These are phyloP conservation scores for Atlantisia rogersi DNA, from an alignment of 2,113 vertebrate species.

Conservation along the genomic window DNA sequence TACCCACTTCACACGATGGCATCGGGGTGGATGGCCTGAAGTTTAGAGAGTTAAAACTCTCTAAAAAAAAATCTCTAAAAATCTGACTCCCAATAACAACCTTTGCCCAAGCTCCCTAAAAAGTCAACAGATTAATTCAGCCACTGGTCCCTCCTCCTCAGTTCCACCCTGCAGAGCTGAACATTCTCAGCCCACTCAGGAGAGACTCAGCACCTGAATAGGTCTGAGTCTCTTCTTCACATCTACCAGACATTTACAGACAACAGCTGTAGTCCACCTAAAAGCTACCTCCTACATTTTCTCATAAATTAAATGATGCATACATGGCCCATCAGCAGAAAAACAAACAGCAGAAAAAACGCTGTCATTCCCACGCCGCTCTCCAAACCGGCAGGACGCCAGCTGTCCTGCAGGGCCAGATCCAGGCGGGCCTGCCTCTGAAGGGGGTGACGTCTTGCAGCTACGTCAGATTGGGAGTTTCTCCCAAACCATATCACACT, in stretches of 20 bases:
- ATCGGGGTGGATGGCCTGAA: background rate
- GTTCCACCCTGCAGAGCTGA: background rate
- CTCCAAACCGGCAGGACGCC: background rate
- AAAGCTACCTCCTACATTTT: background rate
- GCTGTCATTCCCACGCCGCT: background rate
- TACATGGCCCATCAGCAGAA: background rate
- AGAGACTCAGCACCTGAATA: background rate
- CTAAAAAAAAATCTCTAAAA: background rate
- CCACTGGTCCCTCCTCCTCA: background rate
- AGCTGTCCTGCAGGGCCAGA: fast-evolving
- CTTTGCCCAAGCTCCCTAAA: background rate
- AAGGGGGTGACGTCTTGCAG: background rate
- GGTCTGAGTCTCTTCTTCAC: background rate
- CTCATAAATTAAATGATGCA: background rate
- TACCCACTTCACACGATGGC: background rate
- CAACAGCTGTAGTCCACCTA: background rate
- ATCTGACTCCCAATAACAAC: background rate
- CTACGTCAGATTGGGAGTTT: background rate
- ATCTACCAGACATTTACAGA: background rate
- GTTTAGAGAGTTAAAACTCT: background rate
- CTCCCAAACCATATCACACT: background rate
- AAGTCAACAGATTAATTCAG: background rate
- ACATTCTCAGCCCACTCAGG: background rate
- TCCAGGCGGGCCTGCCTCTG: background rate
- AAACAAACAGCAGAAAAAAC: background rate